Evolutionary conservation across 2,797 vertebrate species (phyloP).

Genomic region (Stomatorhinus walkeri): DNA sequence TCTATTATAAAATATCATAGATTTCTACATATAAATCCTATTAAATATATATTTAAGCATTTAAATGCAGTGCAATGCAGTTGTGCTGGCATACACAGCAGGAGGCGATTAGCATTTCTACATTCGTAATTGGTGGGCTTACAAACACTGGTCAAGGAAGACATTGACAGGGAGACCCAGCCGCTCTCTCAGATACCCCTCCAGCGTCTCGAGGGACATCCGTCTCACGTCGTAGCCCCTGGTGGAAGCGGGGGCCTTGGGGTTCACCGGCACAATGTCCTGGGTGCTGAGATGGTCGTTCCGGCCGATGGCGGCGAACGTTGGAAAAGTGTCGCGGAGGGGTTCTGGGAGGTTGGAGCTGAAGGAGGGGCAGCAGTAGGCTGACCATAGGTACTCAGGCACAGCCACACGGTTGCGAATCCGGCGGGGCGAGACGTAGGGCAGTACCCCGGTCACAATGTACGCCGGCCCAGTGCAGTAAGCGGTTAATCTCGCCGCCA

Average conservation of each 20-base stretch:
- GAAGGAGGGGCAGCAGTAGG: slow-evolving; percentile 53
- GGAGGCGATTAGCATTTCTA: not conserved
- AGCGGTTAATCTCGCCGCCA: slow-evolving; percentile 14
- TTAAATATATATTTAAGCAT: not conserved
- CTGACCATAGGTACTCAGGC: slow-evolving; percentile 59
- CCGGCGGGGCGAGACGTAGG: slow-evolving; percentile 33
- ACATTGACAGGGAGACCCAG: slow-evolving; percentile 37
- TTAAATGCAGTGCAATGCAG: not conserved
- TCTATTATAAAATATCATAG: not conserved
- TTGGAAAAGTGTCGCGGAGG: slow-evolving; percentile 36
- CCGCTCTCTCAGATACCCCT: slow-evolving; percentile 41
- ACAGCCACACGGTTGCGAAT: slow-evolving; percentile 46
- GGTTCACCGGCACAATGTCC: slow-evolving; percentile 47
- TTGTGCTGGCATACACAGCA: not conserved
- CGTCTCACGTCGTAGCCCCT: slow-evolving; percentile 48
- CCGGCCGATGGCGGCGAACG: slow-evolving; percentile 51
- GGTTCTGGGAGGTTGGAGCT: slow-evolving; percentile 21
- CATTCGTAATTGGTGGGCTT: not conserved
- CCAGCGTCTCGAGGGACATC: slow-evolving; percentile 44
- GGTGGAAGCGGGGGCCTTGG: not conserved
- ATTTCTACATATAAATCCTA: not conserved
- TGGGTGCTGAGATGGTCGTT: slow-evolving; percentile 45
- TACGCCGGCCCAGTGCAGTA: slow-evolving; percentile 42
- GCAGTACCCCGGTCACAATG: slow-evolving; percentile 48
- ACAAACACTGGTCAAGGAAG: slow-evolving; percentile 41